These are phyloP conservation scores for Drosophila teissieri DNA, from an alignment of 1,140 invertebrate species.

Conservation along the genomic window DNA sequence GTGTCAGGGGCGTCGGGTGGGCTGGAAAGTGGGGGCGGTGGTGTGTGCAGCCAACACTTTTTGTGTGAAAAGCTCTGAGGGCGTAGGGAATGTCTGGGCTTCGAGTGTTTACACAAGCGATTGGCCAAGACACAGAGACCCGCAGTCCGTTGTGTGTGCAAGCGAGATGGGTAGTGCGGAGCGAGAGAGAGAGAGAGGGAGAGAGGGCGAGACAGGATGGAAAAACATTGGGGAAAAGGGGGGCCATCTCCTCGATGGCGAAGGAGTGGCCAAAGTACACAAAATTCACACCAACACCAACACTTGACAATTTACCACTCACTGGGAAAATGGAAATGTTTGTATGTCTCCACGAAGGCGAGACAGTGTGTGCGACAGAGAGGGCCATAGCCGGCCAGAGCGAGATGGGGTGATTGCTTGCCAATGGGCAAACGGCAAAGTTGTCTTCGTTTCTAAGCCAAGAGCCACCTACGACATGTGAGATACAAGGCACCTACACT, in stretches of 20 bases:
- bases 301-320: constrained; percentile 71
- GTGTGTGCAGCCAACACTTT: constrained; percentile 70
- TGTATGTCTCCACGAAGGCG: constrained; percentile 27
- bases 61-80: constrained; percentile 76
- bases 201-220: background rate
- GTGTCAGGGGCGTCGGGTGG: background rate
- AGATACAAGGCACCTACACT: constrained; percentile 24
- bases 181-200: constrained; percentile 6
- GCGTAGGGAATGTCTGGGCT: constrained; percentile 50
- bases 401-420: constrained; percentile 37
- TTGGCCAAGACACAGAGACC: constrained; percentile 68
- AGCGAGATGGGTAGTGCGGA: constrained; percentile 5
- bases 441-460: constrained; percentile 57
- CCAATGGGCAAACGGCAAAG: constrained; percentile 66
- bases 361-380: constrained; percentile 13
- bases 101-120: constrained; percentile 74
- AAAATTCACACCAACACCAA: constrained; percentile 82
- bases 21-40: background rate
- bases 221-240: background rate
- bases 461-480: constrained; percentile 41
- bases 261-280: constrained; percentile 85
- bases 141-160: background rate
- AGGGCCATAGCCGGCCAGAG: constrained; percentile 2
- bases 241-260: constrained; percentile 36
- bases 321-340: constrained; percentile 46